Percentiles rank a stretch among this genome's conserved stretches.
Evolutionary conservation across 2,888 invertebrate species (phyloP).

Genomic region (Torymus auratus): DNA sequence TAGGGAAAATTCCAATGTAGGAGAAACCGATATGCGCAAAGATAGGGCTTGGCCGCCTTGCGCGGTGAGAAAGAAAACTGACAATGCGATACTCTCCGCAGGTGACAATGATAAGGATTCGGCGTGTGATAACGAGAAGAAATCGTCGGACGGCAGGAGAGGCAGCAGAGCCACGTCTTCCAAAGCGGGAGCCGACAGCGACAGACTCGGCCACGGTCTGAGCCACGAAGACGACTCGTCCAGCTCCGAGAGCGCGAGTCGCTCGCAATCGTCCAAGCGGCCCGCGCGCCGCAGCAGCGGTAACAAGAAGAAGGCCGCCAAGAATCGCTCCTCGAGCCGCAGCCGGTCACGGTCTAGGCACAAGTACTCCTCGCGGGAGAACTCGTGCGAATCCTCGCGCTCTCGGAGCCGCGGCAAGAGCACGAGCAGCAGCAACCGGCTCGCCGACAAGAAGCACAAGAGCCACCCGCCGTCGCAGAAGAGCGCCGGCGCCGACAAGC

Average conservation of each 20-base stretch:
- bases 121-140: slow-evolving; percentile 72
- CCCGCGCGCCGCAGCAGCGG: slow-evolving; percentile 37
- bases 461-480: slow-evolving; percentile 63
- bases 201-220: slow-evolving; percentile 31
- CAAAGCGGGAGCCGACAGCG: slow-evolving; percentile 15
- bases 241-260: slow-evolving; percentile 44
- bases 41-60: too few species aligned
- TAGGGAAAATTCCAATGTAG: too few species aligned
- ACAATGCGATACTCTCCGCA: slow-evolving; percentile 66
- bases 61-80: slow-evolving; percentile 6
- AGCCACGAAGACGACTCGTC: slow-evolving; percentile 44
- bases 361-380: slow-evolving; percentile 46
- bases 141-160: slow-evolving; percentile 66
- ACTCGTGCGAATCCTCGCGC: slow-evolving; percentile 43
- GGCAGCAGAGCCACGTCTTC: slow-evolving; percentile 19
- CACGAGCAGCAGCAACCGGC: slow-evolving; percentile 57
- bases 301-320: slow-evolving; percentile 42
- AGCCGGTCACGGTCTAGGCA: slow-evolving; percentile 57
- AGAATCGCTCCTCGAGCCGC: slow-evolving; percentile 52
- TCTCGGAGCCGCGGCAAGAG: slow-evolving; percentile 32
- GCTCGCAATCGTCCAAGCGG: slow-evolving; percentile 39
- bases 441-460: slow-evolving; percentile 64
- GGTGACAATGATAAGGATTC: slow-evolving; percentile 74
- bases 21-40: too few species aligned
- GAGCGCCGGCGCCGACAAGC: slow-evolving; percentile 55